Evolutionary conservation across 1,140 invertebrate genomes (phyloP).

Genomic region (Kradibia gibbosae): DNA sequence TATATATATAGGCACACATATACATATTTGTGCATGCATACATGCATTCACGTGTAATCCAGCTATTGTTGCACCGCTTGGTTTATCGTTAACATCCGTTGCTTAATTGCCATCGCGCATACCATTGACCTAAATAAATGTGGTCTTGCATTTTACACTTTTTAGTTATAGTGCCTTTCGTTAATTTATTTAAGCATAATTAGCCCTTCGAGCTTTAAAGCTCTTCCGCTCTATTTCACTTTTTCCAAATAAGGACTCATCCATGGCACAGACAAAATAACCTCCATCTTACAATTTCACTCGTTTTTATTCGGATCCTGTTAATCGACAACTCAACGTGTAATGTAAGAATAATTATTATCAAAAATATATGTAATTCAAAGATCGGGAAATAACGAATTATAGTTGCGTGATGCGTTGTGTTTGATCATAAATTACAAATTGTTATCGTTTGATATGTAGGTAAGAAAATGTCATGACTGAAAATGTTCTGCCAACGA

Average conservation of each 20-base stretch:
- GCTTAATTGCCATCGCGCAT: slow-evolving; percentile 48
- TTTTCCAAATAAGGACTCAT: background rate
- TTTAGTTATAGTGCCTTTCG: slow-evolving; percentile 49
- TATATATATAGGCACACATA: too few species aligned
- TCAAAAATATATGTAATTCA: too few species aligned
- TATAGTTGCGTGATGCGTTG: too few species aligned
- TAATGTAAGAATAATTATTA: too few species aligned
- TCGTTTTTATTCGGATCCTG: background rate
- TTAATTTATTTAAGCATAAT: slow-evolving; percentile 48
- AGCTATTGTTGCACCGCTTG: slow-evolving; percentile 35
- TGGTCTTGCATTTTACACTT: slow-evolving; percentile 36
- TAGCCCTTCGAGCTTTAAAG: slow-evolving; percentile 27
- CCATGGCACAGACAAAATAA: background rate
- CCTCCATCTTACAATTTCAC: background rate
- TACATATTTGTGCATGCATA: too few species aligned
- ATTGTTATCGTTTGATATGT: too few species aligned
- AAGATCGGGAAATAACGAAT: too few species aligned
- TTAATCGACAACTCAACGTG: too few species aligned
- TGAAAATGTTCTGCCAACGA: too few species aligned
- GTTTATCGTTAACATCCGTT: slow-evolving; percentile 42
- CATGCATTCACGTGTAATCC: background rate
- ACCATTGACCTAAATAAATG: slow-evolving; percentile 44
- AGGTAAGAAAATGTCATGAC: too few species aligned
- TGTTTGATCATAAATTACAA: too few species aligned
- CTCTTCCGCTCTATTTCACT: background rate